Conservation (phyloP, 2,888 invertebrate species). For the Torymus aiolomorphi region DNA sequence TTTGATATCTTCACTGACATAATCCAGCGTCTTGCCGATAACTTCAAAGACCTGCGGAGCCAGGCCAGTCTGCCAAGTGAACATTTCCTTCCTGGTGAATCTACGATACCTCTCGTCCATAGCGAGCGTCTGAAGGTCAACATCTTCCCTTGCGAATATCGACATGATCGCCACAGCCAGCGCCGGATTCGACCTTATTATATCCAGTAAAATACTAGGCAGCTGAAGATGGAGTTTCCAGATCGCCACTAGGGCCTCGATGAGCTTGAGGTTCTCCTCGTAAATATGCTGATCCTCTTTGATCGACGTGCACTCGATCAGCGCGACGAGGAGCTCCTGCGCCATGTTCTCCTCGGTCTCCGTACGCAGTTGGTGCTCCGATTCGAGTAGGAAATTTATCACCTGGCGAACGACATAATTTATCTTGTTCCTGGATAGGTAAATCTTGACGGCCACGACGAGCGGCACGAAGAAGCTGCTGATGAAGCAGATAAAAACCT, state of each 20-base stretch:
- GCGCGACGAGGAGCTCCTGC: slow-evolving; percentile 76
- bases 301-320: slow-evolving; percentile 77
- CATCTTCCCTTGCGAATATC: slow-evolving; percentile 62
- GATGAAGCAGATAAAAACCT: slow-evolving; percentile 75
- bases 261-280: slow-evolving; percentile 80
- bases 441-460: slow-evolving; percentile 74
- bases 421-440: slow-evolving; percentile 76
- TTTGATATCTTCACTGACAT: no score
- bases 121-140: slow-evolving; percentile 51
- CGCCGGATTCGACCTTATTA: slow-evolving; percentile 52
- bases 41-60: no score
- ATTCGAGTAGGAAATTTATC: slow-evolving; percentile 78
- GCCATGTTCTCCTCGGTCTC: slow-evolving; percentile 68
- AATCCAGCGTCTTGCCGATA: no score
- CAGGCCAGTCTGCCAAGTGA: slow-evolving; percentile 16
- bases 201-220: slow-evolving; percentile 58
- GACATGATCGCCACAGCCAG: slow-evolving; percentile 63
- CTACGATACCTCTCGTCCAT: slow-evolving; percentile 13
- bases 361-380: slow-evolving; percentile 73
- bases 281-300: slow-evolving; percentile 77
- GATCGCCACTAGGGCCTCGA: slow-evolving; percentile 60
- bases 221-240: slow-evolving; percentile 63
- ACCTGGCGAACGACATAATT: slow-evolving; percentile 82
- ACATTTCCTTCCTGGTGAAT: slow-evolving; percentile 33
- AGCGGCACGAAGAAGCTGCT: slow-evolving; percentile 77